Evolutionary conservation across 2,797 vertebrate genomes (phyloP), one percentile per base, ranked within the genome.

Genomic region (Chiloscyllium punctatum): DNA sequence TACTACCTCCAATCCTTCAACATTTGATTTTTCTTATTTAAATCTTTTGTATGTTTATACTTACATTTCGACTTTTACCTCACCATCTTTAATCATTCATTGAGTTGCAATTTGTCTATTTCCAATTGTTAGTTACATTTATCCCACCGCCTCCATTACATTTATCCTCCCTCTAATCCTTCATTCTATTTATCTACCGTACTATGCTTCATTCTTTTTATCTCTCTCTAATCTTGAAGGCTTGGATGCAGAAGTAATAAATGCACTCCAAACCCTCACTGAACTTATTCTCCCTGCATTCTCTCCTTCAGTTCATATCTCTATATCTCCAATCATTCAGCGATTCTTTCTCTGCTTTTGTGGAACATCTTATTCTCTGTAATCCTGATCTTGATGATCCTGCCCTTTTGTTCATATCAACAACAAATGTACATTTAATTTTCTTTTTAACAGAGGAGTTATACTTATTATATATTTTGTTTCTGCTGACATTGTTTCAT

Each of bases 311-410:
- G 33, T 16, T 90, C 51, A 57, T 33, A 90, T 57, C 87, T 30
- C 57, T 90, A 15, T 57, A 90, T 90, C 30, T 62, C 87, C 30
- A 90, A 90, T 62, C 57, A 5, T 15, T 90, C 30, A 2, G 33
- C 33, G 87, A 62, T 90, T 90, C 53, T 90, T 90, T 62, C 53
- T n/a, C 87, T 66, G 30, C 53, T 90, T 90, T 90, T n/a, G 57
- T 62, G 53, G 15, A 66, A n/a, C 87, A 90, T 90, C 87, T 66
- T 13, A 90, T 53, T 90, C 53, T 90, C 62, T n/a, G 30, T 90
- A 90, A 90, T n/a, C 87, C 4, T n/a, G 0, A 18, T 57, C 51
- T 15, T 21, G 13, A 15, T 66, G 87, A n/a, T 18, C 30, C 57
- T 66, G 30, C 8, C 4, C 57, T 18, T 62, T 88, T 88, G 3